Conservation (phyloP, 1,140 invertebrate genomes). For the Bombyx mandarina region DNA sequence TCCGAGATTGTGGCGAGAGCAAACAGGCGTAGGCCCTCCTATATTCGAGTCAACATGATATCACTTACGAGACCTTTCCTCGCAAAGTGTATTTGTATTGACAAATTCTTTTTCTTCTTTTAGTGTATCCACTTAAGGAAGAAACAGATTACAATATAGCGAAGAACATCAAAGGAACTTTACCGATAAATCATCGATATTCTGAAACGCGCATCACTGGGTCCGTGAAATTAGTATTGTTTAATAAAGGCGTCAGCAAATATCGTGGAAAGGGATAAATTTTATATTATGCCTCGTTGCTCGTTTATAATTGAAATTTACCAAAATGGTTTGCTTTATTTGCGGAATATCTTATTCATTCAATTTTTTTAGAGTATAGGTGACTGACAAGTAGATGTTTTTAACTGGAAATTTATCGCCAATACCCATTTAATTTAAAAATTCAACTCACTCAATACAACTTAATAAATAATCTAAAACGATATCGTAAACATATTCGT, state of each 20-base stretch:
- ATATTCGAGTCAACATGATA: slow-evolving; percentile 54
- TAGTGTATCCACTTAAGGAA: slow-evolving; percentile 19
- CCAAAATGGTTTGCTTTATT: too few relatives aligned
- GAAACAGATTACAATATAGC: too few relatives aligned
- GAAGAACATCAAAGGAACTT: too few relatives aligned
- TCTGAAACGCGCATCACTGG: slow-evolving; percentile 1
- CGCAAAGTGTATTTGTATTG: slow-evolving; percentile 48
- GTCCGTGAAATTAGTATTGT: slow-evolving; percentile 1
- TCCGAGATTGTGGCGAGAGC: slow-evolving; percentile 53
- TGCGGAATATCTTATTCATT: too few relatives aligned
- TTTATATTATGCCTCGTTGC: too few relatives aligned
- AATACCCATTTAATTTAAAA: neutral
- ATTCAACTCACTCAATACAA: neutral
- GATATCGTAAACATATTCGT: slow-evolving; percentile 14
- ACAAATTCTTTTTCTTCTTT: slow-evolving; percentile 38
- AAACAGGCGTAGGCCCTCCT: slow-evolving; percentile 44
- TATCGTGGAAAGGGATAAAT: too few relatives aligned
- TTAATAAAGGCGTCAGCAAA: neutral
- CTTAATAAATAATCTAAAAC: slow-evolving; percentile 15
- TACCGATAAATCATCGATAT: neutral
- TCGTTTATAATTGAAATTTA: too few relatives aligned
- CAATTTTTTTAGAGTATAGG: too few relatives aligned
- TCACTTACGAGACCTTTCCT: slow-evolving; percentile 46
- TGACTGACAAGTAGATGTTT: too few relatives aligned
- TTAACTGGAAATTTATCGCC: too few relatives aligned